Conservation (phyloP, 2,888 invertebrate species). For the Caenorhabditis japonica region DNA sequence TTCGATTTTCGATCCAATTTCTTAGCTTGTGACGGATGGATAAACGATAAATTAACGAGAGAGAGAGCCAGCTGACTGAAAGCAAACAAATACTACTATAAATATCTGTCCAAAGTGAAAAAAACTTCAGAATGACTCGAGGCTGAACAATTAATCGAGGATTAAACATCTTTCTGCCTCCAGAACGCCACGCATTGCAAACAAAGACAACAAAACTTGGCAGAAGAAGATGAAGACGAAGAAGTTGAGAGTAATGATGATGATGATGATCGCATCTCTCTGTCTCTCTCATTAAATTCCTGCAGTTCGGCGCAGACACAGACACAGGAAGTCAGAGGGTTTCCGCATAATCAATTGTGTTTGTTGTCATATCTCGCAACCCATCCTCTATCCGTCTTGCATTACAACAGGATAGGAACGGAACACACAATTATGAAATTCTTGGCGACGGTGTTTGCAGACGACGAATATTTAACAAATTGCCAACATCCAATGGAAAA, state of each 20-base stretch:
- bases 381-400: slow-evolving; percentile 20
- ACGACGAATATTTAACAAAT: no score
- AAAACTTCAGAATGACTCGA: no score
- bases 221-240: slow-evolving; percentile 6
- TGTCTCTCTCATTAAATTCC: slow-evolving; percentile 5
- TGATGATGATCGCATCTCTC: slow-evolving; percentile 34
- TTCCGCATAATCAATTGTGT: slow-evolving; percentile 53
- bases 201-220: background rate
- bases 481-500: no score
- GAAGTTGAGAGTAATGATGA: background rate
- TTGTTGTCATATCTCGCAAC: slow-evolving; percentile 52
- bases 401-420: slow-evolving; percentile 31
- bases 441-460: no score
- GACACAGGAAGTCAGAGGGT: slow-evolving; percentile 20
- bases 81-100: slow-evolving; percentile 18
- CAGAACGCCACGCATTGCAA: background rate
- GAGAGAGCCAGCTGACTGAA: slow-evolving; percentile 35
- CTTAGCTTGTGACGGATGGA: no score
- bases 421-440: background rate
- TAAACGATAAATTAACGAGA: slow-evolving; percentile 15
- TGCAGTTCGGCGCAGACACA: slow-evolving; percentile 1
- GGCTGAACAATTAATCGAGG: slow-evolving; percentile 20
- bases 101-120: no score
- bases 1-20: no score
- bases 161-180: slow-evolving; percentile 4